Base-by-base conservation (phyloP, 2,797 vertebrate species). In the Knipowitschia caucasica region DNA sequence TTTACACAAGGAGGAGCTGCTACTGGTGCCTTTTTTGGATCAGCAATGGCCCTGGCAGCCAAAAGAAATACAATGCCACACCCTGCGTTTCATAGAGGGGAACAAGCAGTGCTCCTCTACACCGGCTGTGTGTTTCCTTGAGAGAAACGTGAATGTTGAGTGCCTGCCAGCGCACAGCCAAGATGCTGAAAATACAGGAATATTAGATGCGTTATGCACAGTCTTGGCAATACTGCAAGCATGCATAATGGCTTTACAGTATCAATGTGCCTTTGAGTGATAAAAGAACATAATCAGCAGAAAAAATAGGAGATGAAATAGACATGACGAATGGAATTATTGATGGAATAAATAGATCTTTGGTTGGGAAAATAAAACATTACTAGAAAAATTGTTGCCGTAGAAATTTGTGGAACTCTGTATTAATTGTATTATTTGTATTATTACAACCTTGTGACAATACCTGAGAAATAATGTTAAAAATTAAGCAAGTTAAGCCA, bases 201-300 rank as follows among this genome's bases (percentile, higher is more conserved):
- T 51, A 75, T 64, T 39, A 58, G 53, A 27, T 21, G 40, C 46
- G 59, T 73, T 56, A 76, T 72, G 61, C 57, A 69, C 52, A 39
- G 56, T 46, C 15, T 27, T 15, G 10, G 11, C 4, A 53, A 57
- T 45, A 57, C 36, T 18, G 51, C 51, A 45, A 53, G 64, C 58
- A 71, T 75, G 42, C 59, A 54, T 44, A 76, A 59, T 62, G 56
- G 65, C 30, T 27, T 43, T 45, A 51, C 24, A 26, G n/a, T 27
- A 66, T 49, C 49, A 47, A 42, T 26, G 38, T 58, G 60, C 59
- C 65, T 59, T 62, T 71, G 42, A 30, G 55, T 2, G 51, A 40
- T 10, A 46, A 53, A 27, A 50, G 52, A 51, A 40, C 49, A 46
- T 12, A 12, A 40, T 23, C 9, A 7, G 14, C 9, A 18, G 14